Conservation (phyloP, 2,797 vertebrate genomes). For the Ficedula albicollis region DNA sequence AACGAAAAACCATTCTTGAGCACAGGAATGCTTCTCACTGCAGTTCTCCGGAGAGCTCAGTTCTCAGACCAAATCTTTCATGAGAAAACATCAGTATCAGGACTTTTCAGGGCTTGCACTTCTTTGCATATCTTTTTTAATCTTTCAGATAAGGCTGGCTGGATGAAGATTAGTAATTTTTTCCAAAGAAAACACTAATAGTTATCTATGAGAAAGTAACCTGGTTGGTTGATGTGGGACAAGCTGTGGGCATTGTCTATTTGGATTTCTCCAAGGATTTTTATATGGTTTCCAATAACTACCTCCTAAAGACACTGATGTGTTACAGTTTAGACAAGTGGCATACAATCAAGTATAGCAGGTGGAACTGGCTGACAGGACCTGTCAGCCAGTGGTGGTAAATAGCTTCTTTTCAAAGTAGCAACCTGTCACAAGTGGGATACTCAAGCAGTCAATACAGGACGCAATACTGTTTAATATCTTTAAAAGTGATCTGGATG, state of each 20-base stretch:
- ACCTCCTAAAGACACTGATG: background rate
- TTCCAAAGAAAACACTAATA: background rate
- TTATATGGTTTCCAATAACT: background rate
- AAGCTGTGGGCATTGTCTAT: background rate
- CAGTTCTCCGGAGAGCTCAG: background rate
- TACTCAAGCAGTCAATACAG: background rate
- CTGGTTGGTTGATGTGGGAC: background rate
- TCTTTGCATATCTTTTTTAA: background rate
- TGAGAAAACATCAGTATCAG: background rate
- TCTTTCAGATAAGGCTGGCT: background rate
- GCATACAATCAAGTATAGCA: too few relatives aligned
- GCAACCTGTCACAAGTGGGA: background rate
- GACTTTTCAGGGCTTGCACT: background rate
- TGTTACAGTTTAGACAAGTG: accelerated
- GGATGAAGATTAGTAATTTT: background rate
- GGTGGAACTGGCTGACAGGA: background rate
- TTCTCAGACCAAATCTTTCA: background rate
- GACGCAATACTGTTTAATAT: background rate
- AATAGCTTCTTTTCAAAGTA: background rate
- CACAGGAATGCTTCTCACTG: background rate
- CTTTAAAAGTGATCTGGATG: background rate
- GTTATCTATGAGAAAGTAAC: background rate
- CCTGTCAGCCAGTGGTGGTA: background rate
- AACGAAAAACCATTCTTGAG: background rate
- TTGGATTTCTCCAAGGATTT: background rate